Evolutionary conservation across 2,888 invertebrate species (phyloP), one percentile per base, ranked within the genome.

Genomic region (Troides aeacus): DNA sequence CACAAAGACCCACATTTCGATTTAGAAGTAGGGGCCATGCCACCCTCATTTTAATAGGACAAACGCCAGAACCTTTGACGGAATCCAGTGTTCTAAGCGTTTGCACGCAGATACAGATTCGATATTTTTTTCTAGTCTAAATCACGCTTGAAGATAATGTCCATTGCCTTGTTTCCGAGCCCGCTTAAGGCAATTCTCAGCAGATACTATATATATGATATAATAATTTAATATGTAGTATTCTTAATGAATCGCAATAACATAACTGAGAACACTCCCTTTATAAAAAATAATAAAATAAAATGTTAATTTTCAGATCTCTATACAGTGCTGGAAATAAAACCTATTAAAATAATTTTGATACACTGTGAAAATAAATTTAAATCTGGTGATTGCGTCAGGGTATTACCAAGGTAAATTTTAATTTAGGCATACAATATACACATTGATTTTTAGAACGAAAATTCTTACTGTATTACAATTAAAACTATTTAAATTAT

Each of bases 331-430:
- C 53, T 90, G 15, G 77, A 84, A 74, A 36, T 89, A 62, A 86
- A 86, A 73, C 83, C 89, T 2, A 78, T 91, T 2, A 90, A 87
- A 77, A 84, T 90, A 65, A 81, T 87, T 74, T 77, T 90, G 23
- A 78, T 84, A 42, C 78, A 76, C 72, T 74, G 79, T 0, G 79
- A 86, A 21, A 81, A 84, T 66, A 78, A 78, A 36, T 86, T 80
- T 71, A 63, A 71, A 30, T 76, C 85, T 17, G 90, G 90, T 30
- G 88, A 90, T 74, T 85, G 81, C 79, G 81, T 90, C 69, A 81
- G 87, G 76, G 87, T 92, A 59, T 75, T 92, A 58, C 91, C 91
- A 18, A 91, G 91, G 91, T 90, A 75, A 7, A 17, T n/a, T 53
- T 42, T 62, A n/a, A 53, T 53, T 7, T 6, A 53, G 18, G 6